A percentile compares a stretch with the other conserved stretches of the same genome.
phyloP scores from a whole-genome alignment of 2,797 vertebrate species.

The Antennarius maculatus region DNA sequence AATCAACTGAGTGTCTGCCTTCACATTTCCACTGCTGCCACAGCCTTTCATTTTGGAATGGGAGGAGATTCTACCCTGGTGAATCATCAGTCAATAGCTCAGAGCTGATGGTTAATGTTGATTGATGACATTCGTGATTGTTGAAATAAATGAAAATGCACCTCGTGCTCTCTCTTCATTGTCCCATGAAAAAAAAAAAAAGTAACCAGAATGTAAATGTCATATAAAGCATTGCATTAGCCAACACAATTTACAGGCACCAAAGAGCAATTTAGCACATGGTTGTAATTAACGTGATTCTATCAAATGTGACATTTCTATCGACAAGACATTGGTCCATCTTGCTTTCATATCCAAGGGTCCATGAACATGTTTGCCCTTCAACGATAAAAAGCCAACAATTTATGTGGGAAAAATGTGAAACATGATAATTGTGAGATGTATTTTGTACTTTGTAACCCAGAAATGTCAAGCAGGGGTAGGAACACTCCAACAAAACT shows the following conservation, averaged over 20 bases:
- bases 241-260: conserved; percentile 35
- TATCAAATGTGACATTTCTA: conserved; percentile 77
- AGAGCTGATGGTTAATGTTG: conserved; percentile 80
- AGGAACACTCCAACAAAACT: conserved; percentile 67
- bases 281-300: conserved; percentile 69
- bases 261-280: conserved; percentile 45
- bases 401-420: conserved; percentile 70
- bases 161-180: conserved; percentile 43
- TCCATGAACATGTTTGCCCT: conserved; percentile 55
- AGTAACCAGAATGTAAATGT: conserved; percentile 41
- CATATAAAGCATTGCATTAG: conserved; percentile 57
- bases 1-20: conserved; percentile 82
- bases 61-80: conserved; percentile 72
- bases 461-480: conserved; percentile 76
- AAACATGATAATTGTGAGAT: conserved; percentile 67
- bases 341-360: conserved; percentile 57
- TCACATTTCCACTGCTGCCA: conserved; percentile 53
- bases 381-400: conserved; percentile 57
- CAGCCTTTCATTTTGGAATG: conserved; percentile 82
- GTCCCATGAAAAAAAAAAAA: conserved; percentile 44
- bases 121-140: conserved; percentile 76
- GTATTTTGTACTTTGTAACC: conserved; percentile 74
- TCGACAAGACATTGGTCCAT: conserved; percentile 33
- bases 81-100: conserved; percentile 83
- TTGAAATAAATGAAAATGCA: conserved; percentile 28